Evolutionary conservation across 2,113 vertebrate genomes (phyloP).

Genomic region (Vanacampus margaritifer): DNA sequence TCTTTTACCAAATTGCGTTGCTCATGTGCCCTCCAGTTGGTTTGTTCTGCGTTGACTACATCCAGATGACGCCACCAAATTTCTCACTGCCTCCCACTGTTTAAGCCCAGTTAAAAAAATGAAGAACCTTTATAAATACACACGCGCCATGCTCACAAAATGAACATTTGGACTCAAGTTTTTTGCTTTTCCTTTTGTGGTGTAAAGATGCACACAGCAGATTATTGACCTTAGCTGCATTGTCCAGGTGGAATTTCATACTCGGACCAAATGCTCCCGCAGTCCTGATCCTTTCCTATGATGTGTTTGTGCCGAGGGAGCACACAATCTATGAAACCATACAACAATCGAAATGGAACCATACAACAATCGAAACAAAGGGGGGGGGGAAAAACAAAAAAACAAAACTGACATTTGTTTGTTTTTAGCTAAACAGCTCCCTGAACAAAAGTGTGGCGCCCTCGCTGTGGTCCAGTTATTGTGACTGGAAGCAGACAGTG

Average conservation of each 20-base stretch:
- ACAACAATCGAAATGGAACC: conserved; percentile 51
- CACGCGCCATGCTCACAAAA: conserved; percentile 50
- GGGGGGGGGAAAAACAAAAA: conserved; percentile 18
- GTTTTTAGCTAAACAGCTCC: conserved; percentile 34
- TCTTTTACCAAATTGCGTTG: conserved; percentile 61
- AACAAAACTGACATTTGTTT: conserved; percentile 8
- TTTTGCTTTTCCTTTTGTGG: conserved; percentile 24
- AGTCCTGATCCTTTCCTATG: conserved; percentile 47
- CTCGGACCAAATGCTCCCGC: conserved; percentile 38
- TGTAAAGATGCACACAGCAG: conserved; percentile 66
- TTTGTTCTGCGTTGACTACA: conserved; percentile 59
- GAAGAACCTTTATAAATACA: conserved; percentile 65
- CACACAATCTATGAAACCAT: conserved; percentile 26
- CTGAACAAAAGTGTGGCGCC: conserved; percentile 35
- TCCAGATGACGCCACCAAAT: conserved; percentile 35
- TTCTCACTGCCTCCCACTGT: conserved; percentile 2
- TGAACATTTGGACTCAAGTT: conserved; percentile 22
- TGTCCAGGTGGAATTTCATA: conserved; percentile 58
- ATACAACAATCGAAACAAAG: too few species aligned
- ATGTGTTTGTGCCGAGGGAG: conserved; percentile 26
- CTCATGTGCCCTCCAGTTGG: conserved; percentile 63
- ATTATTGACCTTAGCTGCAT: conserved; percentile 62
- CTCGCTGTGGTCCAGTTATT: conserved; percentile 41
- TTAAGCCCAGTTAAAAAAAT: conserved; percentile 12
- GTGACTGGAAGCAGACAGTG: conserved; percentile 50